Percentiles rank a stretch among this genome's conserved stretches.
Evolutionary conservation across 2,113 vertebrate genomes (phyloP).

Genomic region (Synodontis membranacea): DNA sequence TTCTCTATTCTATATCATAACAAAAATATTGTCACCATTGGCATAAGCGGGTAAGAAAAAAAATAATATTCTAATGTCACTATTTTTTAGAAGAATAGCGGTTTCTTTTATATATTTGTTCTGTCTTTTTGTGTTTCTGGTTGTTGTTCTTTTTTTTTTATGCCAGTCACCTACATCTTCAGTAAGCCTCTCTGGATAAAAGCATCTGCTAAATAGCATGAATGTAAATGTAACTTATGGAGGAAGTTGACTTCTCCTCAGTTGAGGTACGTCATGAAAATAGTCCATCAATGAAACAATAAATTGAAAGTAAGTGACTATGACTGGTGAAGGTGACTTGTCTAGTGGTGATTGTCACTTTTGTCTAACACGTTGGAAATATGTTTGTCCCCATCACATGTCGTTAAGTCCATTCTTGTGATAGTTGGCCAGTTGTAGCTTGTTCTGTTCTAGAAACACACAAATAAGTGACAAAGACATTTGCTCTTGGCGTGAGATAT

Average conservation of each 20-base stretch:
- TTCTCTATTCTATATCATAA: background rate
- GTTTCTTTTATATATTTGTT: background rate
- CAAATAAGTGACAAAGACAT: constrained; percentile 31
- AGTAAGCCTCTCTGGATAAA: background rate
- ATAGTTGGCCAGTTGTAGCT: background rate
- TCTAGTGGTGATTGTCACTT: background rate
- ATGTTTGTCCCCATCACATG: background rate
- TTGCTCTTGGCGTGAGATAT: constrained; percentile 29
- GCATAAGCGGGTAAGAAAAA: background rate
- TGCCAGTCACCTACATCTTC: background rate
- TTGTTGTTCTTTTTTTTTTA: background rate
- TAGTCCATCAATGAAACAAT: background rate
- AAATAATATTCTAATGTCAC: background rate
- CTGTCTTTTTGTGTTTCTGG: background rate
- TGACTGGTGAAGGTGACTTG: background rate
- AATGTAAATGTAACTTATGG: background rate
- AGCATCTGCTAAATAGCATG: background rate
- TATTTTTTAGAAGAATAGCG: background rate
- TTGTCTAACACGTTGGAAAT: constrained; percentile 6
- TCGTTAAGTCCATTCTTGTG: background rate
- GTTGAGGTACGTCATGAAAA: background rate
- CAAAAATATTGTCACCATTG: background rate
- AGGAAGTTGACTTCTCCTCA: background rate
- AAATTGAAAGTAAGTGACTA: background rate
- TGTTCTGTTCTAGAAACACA: constrained; percentile 29